Conservation (phyloP, 2,113 vertebrate genomes). For the Anseranas semipalmata region DNA sequence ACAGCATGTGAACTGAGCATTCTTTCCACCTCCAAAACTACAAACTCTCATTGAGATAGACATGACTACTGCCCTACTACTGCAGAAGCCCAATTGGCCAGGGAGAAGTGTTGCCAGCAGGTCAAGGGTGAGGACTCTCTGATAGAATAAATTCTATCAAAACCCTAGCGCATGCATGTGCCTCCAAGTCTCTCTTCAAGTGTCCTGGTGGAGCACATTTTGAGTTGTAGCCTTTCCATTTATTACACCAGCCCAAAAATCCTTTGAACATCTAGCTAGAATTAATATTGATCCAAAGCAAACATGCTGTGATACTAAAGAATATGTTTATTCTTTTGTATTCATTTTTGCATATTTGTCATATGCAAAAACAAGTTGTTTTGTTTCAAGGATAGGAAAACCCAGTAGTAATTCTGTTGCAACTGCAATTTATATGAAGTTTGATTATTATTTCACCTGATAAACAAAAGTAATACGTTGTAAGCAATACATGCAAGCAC, state of each 20-base stretch:
- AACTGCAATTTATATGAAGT: fast-evolving
- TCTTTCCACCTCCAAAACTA: not conserved
- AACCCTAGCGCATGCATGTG: not conserved
- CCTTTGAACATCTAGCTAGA: not conserved
- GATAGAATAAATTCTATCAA: not conserved
- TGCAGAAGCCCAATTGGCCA: not conserved
- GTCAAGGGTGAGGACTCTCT: too few species aligned
- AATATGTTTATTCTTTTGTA: not conserved
- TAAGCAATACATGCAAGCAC: not conserved
- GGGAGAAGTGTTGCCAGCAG: too few species aligned
- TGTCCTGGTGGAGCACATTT: not conserved
- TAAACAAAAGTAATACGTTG: not conserved
- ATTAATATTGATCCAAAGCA: not conserved
- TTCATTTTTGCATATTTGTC: not conserved
- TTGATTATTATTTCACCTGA: not conserved
- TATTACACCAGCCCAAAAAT: not conserved
- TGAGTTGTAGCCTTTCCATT: not conserved
- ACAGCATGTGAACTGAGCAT: not conserved
- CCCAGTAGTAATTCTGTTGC: not conserved
- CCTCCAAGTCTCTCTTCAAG: not conserved
- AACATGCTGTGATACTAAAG: not conserved
- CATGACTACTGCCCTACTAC: not conserved
- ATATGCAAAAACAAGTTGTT: not conserved
- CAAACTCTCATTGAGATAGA: not conserved
- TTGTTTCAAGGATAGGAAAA: not conserved